Percentiles rank a stretch among this genome's conserved stretches.
These are phyloP conservation scores for Lophochroa leadbeateri DNA, from an alignment of 2,113 vertebrate species.

Conservation along the genomic window DNA sequence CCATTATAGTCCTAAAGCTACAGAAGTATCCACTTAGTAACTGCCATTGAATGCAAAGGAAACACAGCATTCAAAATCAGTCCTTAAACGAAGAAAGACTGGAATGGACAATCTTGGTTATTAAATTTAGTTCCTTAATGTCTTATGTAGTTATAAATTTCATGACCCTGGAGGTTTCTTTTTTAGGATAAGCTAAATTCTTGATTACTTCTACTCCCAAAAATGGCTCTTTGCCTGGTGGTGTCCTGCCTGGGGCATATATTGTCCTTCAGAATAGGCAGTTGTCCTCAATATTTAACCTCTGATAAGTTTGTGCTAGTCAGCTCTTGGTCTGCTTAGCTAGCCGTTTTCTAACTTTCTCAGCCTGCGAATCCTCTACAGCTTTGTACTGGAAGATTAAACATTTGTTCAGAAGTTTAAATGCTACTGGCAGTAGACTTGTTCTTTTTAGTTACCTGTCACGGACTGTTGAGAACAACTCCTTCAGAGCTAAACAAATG, in stretches of 20 bases:
- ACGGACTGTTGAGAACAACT: neutral
- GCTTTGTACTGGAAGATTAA: neutral
- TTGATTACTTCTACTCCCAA: neutral
- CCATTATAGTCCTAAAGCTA: neutral
- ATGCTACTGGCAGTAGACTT: neutral
- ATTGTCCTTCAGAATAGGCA: neutral
- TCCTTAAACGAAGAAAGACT: neutral
- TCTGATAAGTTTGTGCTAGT: neutral
- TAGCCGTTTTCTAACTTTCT: neutral
- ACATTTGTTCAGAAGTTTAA: neutral
- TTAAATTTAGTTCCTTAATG: neutral
- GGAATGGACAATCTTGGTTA: neutral
- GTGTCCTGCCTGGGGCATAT: too few relatives aligned
- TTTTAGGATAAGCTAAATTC: neutral
- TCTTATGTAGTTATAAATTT: neutral
- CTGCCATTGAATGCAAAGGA: neutral
- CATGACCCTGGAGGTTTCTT: neutral
- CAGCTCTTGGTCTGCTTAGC: neutral
- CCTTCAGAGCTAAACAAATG: too few relatives aligned
- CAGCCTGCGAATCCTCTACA: neutral
- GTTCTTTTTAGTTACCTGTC: neutral
- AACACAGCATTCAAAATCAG: neutral
- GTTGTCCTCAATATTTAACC: rapidly evolving
- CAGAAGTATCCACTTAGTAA: neutral
- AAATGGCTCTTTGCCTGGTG: neutral